phyloP scores from a whole-genome alignment of 2,113 vertebrate species.

The Kryptolebias marmoratus region DNA sequence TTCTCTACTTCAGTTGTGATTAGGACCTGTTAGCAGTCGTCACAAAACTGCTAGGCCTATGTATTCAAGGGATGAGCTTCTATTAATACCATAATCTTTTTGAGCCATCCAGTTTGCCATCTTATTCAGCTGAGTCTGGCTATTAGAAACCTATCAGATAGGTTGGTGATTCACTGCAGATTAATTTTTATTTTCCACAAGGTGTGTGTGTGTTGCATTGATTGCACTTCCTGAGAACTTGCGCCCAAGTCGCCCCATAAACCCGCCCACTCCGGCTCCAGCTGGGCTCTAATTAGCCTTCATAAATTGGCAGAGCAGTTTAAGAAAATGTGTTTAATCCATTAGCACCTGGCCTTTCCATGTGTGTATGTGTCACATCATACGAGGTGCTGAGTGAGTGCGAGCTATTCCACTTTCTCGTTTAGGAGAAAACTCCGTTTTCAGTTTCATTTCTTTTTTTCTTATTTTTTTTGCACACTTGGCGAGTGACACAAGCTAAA shows the following conservation, averaged over 20 bases:
- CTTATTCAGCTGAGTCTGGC: background rate
- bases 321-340: no score
- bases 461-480: conserved; percentile 24
- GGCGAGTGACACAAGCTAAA: conserved; percentile 53
- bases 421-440: background rate
- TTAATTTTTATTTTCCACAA: conserved; percentile 1
- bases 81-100: background rate
- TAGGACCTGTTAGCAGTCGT: background rate
- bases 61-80: background rate
- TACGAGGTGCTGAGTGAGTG: conserved; percentile 17
- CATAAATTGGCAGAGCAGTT: conserved; percentile 17
- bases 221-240: conserved; percentile 8
- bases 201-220: background rate
- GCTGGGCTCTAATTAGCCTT: conserved; percentile 32
- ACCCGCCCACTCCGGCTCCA: conserved; percentile 11
- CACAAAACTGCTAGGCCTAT: background rate
- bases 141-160: conserved; percentile 35
- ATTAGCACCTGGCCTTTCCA: no score
- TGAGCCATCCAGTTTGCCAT: background rate
- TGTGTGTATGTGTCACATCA: no score
- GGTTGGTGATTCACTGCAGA: conserved; percentile 32
- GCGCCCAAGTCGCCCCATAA: conserved; percentile 29
- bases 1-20: background rate
- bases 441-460: conserved; percentile 19
- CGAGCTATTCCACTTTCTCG: conserved; percentile 10